Base-by-base conservation (phyloP, 2,888 invertebrate species). In the Synergus gifuensis region DNA sequence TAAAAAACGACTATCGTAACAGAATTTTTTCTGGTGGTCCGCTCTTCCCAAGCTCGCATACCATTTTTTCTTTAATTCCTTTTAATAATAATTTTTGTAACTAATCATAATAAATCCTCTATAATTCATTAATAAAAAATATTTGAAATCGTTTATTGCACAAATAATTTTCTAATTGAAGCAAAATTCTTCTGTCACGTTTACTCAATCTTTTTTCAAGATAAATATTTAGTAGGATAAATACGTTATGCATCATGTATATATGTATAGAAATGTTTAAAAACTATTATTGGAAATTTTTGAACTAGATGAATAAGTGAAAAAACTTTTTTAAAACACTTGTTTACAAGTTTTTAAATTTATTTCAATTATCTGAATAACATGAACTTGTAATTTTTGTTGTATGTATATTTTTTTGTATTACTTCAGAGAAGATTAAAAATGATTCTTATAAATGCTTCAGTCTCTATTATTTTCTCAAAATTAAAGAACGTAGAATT, bases 401-500 rank as follows among this genome's bases (percentile, higher is more conserved):
- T 22, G 12, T 28, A 28, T 28, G 22, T 28, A 28, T 28, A 28
- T 28, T 2, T 28, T 28, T 28, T 28, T 36, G 5, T 36, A 7
- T 36, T 36, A 4, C 9, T 54, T n/a, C 54, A 8, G n/a, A 54
- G n/a, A 54, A 54, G 8, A 54, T 9, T 18, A 3, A 58, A 58
- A 58, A 58, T 58, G 18, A 58, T 18, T 58, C 58, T 58, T 18
- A 18, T 11, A 67, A 69, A 28, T 69, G 28, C 69, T 28, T 49
- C 69, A 69, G 69, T 69, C 69, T 69, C 69, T 69, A 49, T 69
- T 69, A 9, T 46, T 69, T 69, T 69, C 9, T 28, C 22, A 46
- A 22, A 44, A 69, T 36, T 49, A 44, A 42, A 18, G 40, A 69
- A 69, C 28, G 69, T 69, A 36, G 28, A 46, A 69, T 49, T 49